Base-by-base conservation (phyloP, 64 coral and sea anemone genomes). In the Montipora sp. region DNA sequence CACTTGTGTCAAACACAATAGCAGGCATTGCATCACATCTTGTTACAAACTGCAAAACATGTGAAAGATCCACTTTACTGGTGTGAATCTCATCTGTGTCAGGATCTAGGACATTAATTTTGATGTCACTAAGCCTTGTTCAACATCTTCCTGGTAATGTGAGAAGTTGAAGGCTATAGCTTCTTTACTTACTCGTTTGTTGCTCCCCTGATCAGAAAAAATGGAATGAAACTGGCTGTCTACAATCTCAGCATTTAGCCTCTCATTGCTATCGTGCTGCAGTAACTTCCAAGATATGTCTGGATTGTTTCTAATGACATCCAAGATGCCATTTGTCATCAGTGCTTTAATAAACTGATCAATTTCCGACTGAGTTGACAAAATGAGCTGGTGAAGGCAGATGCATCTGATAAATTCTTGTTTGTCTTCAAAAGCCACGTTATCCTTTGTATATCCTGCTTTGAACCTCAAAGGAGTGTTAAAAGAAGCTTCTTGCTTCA, bases 11-110 rank as follows among this genome's bases (percentile, higher is more conserved):
- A 90, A 94, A 94, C 1, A 87, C 93, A 77, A 75, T 94, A 12
- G 87, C 87, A 94, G 87, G 87, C 57, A 94, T 83, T 59, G 44
- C 66, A 77, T 58, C 76, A 90, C 72, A 90, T 83, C 87, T 80
- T 90, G 86, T 94, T 21, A 94, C 74, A 94, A 89, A 94, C 50
- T 94, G 83, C 51, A 93, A 78, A 53, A 93, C 63, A 87, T 94
- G 86, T 75, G 90, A 14, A 74, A 92, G 79, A 44, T 77, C 79
- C 13, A 83, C 79, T 92, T 23, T 44, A 72, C 69, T 76, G 77
- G 36, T 36, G 36, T 36, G 36, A 79, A 73, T 44, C 18, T 86
- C 92, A 82, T n/a, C 78, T 76, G 63, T 89, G 13, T 83, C 92
- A 83, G 73, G 71, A 53, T 83, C 92, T 68, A 55, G 79, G n/a